phyloP scores from a whole-genome alignment of 2,888 invertebrate species.

The Melipona beecheii region DNA sequence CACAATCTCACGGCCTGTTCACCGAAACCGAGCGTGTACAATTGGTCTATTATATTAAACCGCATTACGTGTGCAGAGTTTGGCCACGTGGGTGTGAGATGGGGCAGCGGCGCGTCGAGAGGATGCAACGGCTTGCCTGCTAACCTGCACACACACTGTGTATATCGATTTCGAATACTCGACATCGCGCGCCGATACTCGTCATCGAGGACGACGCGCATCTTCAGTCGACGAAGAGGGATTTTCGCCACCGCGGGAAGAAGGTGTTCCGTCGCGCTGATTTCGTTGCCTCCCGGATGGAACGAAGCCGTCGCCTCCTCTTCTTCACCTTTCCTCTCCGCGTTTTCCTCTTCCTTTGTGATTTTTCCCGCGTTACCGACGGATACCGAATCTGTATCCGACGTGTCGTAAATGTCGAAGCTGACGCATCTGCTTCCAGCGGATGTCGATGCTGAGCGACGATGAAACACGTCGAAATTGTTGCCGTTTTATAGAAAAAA shows the following conservation, averaged over 20 bases:
- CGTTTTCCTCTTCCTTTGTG: neutral
- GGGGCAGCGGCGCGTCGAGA: constrained; percentile 9
- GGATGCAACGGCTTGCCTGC: constrained; percentile 43
- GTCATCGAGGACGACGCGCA: constrained; percentile 50
- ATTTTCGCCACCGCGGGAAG: neutral
- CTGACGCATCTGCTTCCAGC: neutral
- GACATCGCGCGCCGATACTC: constrained; percentile 60
- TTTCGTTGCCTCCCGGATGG: constrained; percentile 1
- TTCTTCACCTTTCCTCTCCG: neutral
- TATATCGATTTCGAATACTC: constrained; percentile 63
- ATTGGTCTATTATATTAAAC: constrained; percentile 64
- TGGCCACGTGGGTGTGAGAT: constrained; percentile 22
- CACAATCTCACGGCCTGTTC: constrained; percentile 36
- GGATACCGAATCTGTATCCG: no score
- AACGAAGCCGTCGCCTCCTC: neutral
- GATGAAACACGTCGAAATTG: neutral
- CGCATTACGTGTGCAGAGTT: constrained; percentile 55
- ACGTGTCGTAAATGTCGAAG: neutral
- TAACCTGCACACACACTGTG: neutral
- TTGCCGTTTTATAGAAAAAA: neutral
- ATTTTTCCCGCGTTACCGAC: neutral
- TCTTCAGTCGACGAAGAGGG: constrained; percentile 48
- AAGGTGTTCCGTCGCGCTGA: neutral
- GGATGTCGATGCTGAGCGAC: neutral
- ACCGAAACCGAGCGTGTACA: constrained; percentile 40